Evolutionary conservation across 2,888 invertebrate species (phyloP), one percentile per base, ranked within the genome.

Genomic region (Agrochola circellaris): DNA sequence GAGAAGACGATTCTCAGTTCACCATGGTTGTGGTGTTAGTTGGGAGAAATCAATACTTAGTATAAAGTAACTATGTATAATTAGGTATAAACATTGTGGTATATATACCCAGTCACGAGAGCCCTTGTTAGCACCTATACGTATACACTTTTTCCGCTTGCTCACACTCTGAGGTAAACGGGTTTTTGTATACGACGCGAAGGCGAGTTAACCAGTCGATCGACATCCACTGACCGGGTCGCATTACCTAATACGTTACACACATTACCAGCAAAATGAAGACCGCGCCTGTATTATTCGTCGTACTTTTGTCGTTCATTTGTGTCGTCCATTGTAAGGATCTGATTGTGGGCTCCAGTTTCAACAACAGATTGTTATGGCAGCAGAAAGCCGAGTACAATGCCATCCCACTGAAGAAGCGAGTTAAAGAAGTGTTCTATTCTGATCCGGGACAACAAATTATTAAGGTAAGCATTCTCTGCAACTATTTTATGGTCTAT

Each of bases 361-460:
- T 93, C 86, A 96, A 96, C 88, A 93, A 93, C 82, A 92, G 96
- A 84, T 89, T 96, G 75, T 56, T 95, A 30, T 93, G 93, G 92
- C 96, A 96, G 83, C 89, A 96, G 82, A 96, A 96, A 84, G 95
- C 95, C 2, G 96, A 96, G 75, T 96, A 96, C 88, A 95, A 93
- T 87, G 90, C 95, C 8, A 95, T 96, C 79, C 96, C 96, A 6
- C 89, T 96, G 9, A 96, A 96, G 89, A 96, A 96, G 85, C 92
- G 96, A 83, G 96, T 96, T 74, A 96, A 96, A 86, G 96, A 96
- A 88, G 94, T 94, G 30, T 96, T 96, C 89, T 96, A 82, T 81
- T 94, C 94, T 2, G 96, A 96, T 83, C 94, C 96, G 2, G 95
- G 95, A 65, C 96, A 96, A 75, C 96, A 96, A 90, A 92, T 94